A percentile compares a stretch with the other conserved stretches of the same genome.
phyloP scores from a whole-genome alignment of 2,113 vertebrate species.

The Manacus vitellinus region DNA sequence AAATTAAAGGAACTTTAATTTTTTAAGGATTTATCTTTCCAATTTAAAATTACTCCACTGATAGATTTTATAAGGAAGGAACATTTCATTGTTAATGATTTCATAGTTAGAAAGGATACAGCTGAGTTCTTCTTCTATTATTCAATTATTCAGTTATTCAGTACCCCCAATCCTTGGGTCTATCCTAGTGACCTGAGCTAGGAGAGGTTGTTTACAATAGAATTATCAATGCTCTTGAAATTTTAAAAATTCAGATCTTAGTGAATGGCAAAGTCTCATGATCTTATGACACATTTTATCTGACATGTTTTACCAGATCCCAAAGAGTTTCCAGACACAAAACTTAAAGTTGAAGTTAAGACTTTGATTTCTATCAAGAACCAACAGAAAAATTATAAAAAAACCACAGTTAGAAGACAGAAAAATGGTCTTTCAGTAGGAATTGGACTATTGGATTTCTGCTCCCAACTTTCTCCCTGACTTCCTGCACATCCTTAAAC shows the following conservation, averaged over 20 bases:
- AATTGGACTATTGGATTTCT: not conserved
- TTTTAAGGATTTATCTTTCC: not conserved
- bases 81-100: slow-evolving; percentile 86
- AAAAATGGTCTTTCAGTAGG: not conserved
- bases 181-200: slow-evolving; percentile 85
- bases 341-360: not conserved
- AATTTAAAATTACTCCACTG: slow-evolving; percentile 29
- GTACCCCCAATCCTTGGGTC: slow-evolving; percentile 79
- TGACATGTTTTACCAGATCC: not conserved
- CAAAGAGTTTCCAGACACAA: slow-evolving; percentile 15
- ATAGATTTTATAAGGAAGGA: slow-evolving; percentile 81
- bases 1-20: not conserved
- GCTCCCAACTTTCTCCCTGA: not conserved
- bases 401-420: not conserved
- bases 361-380: not conserved
- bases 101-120: slow-evolving; percentile 80
- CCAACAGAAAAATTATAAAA: not conserved
- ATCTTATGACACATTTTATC: slow-evolving; percentile 19
- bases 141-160: slow-evolving; percentile 85
- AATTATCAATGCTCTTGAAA: slow-evolving; percentile 82
- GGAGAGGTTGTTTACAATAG: slow-evolving; percentile 85
- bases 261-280: slow-evolving; percentile 64
- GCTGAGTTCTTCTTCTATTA: slow-evolving; percentile 78
- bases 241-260: slow-evolving; percentile 81
- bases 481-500: not conserved